These are phyloP conservation scores for Gastrophysa polygoni DNA, from an alignment of 2,888 invertebrate species.

Conservation along the genomic window DNA sequence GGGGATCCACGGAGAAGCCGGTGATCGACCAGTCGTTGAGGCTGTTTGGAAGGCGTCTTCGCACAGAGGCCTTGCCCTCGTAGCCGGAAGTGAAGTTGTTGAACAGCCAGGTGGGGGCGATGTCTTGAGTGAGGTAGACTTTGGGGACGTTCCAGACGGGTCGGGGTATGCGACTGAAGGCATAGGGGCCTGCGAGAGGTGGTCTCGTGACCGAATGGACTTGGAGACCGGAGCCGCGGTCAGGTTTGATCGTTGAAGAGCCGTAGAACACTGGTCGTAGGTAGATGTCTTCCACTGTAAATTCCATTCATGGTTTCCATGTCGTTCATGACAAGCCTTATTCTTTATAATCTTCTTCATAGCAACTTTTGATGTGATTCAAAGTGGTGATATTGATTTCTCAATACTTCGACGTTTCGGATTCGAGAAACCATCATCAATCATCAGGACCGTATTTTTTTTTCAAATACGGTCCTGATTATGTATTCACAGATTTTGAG, in stretches of 20 bases:
- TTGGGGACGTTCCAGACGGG: constrained; percentile 80
- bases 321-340: too few relatives aligned
- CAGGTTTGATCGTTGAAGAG: constrained; percentile 57
- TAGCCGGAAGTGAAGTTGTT: constrained; percentile 79
- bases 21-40: constrained; percentile 85
- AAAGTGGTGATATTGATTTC: too few relatives aligned
- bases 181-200: constrained; percentile 86
- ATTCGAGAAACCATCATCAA: too few relatives aligned
- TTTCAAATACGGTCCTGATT: too few relatives aligned
- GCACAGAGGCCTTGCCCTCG: constrained; percentile 65
- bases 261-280: constrained; percentile 56
- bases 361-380: too few relatives aligned
- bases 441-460: too few relatives aligned
- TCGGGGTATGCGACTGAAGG: constrained; percentile 85
- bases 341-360: too few relatives aligned
- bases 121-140: constrained; percentile 75
- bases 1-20: constrained; percentile 80
- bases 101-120: constrained; percentile 83
- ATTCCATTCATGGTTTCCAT: too few relatives aligned
- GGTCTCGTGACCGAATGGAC: constrained; percentile 72
- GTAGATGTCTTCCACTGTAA: constrained; percentile 56
- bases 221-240: constrained; percentile 54
- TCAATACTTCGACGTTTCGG: too few relatives aligned
- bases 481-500: too few relatives aligned
- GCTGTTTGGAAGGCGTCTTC: constrained; percentile 76